A percentile compares a stretch with the other conserved stretches of the same genome.
These are phyloP conservation scores for Sinocyclocheilus anophthalmus DNA, from an alignment of 2,113 vertebrate genomes.

Conservation along the genomic window DNA sequence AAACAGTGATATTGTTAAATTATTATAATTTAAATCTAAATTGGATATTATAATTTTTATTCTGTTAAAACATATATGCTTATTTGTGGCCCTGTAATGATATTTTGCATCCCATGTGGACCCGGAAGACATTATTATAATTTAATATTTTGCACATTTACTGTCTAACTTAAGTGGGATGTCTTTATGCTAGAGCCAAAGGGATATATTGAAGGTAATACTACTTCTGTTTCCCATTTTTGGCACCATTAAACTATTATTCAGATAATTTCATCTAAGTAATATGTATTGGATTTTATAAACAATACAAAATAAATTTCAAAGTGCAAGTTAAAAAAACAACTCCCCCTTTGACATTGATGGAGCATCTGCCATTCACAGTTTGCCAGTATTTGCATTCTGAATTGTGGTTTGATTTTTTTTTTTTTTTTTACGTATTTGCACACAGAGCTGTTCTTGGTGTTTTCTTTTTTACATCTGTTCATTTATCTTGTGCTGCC, in stretches of 20 bases:
- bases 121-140: no score
- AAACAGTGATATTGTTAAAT: no score
- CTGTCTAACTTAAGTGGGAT: no score
- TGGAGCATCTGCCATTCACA: not conserved
- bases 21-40: no score
- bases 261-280: not conserved
- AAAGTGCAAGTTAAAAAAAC: not conserved
- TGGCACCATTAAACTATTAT: not conserved
- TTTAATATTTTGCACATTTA: no score
- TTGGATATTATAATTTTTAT: no score
- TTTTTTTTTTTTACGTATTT: not conserved
- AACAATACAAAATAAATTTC: not conserved
- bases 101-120: no score
- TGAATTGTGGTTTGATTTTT: not conserved
- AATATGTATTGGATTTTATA: not conserved
- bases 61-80: no score
- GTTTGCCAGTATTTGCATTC: not conserved
- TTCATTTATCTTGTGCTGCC: not conserved
- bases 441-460: not conserved
- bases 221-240: not conserved
- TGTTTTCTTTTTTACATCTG: slow-evolving; percentile 4
- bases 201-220: not conserved
- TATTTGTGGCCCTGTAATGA: no score
- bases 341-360: not conserved
- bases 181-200: no score